Evolutionary conservation across 2,113 vertebrate species (phyloP).

Genomic region (Rhineura floridana): DNA sequence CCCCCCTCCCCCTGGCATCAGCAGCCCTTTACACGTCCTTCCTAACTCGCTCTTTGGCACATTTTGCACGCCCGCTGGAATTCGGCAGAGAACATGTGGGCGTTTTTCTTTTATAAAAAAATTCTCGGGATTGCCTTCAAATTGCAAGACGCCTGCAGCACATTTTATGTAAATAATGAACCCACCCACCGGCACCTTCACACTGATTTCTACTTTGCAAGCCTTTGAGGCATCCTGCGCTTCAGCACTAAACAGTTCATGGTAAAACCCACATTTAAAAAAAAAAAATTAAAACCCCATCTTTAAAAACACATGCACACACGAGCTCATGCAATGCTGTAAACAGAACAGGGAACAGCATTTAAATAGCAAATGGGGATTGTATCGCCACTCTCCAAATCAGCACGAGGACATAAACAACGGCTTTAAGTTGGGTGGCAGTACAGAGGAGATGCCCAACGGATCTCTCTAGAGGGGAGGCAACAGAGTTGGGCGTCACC

Average conservation of each 20-base stretch:
- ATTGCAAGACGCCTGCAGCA: neutral
- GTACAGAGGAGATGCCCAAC: neutral
- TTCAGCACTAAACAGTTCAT: too few species aligned
- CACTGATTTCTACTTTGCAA: too few species aligned
- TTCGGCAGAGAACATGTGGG: neutral
- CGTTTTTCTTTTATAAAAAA: neutral
- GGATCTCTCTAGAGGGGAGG: neutral
- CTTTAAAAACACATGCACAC: neutral
- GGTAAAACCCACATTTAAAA: too few species aligned
- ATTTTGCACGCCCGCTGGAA: neutral
- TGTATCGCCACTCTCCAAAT: neutral
- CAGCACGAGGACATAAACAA: too few species aligned
- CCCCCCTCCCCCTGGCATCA: neutral
- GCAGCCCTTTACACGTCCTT: neutral
- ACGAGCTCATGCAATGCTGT: neutral
- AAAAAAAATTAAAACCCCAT: too few species aligned
- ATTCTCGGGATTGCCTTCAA: neutral
- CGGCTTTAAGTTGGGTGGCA: neutral
- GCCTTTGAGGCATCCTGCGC: neutral
- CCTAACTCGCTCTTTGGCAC: neutral
- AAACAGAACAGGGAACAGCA: neutral
- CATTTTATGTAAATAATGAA: neutral
- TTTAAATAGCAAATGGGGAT: neutral
- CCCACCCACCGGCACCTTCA: neutral
- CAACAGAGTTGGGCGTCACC: neutral